Evolutionary conservation across 1,140 invertebrate species (phyloP).

Genomic region (Lordiphosa mommai): DNA sequence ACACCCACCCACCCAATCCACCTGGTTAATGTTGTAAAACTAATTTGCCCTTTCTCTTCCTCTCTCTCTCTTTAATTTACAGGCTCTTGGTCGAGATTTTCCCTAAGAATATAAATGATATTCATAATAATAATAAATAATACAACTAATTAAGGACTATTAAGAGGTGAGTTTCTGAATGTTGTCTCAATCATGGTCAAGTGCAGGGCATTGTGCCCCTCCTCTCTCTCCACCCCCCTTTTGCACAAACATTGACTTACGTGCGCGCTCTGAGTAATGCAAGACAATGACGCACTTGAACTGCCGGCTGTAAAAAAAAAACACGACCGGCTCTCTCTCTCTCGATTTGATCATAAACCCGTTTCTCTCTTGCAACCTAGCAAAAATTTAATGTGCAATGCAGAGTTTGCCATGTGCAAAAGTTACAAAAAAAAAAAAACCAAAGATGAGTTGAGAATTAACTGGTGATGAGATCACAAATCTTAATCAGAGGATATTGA

Average conservation of each 20-base stretch:
- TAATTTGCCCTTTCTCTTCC: not conserved
- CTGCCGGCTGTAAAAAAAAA: not conserved
- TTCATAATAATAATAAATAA: slow-evolving; percentile 11
- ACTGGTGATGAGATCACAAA: slow-evolving; percentile 10
- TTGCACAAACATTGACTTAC: not conserved
- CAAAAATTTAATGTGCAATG: slow-evolving; percentile 15
- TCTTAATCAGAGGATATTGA: not conserved
- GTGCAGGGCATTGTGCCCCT: slow-evolving; percentile 12
- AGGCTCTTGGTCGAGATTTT: slow-evolving; percentile 54
- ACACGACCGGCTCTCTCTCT: not conserved
- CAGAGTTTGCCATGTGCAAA: slow-evolving; percentile 17
- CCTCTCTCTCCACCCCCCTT: not conserved
- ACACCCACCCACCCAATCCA: too few relatives aligned
- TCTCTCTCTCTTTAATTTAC: slow-evolving; percentile 11
- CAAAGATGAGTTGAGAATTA: slow-evolving; percentile 1
- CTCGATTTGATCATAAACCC: slow-evolving; percentile 7
- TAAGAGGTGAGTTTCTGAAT: slow-evolving; percentile 56
- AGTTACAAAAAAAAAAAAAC: slow-evolving; percentile 21
- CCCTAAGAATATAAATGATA: not conserved
- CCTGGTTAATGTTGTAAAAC: too few relatives aligned
- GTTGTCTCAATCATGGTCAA: slow-evolving; percentile 14
- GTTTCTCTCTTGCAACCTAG: slow-evolving; percentile 18
- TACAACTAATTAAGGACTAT: slow-evolving; percentile 64
- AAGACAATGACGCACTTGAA: not conserved
- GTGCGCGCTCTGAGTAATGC: not conserved